These are phyloP conservation scores for Drosophila carrolli DNA, from an alignment of 1,140 invertebrate genomes.

Conservation along the genomic window DNA sequence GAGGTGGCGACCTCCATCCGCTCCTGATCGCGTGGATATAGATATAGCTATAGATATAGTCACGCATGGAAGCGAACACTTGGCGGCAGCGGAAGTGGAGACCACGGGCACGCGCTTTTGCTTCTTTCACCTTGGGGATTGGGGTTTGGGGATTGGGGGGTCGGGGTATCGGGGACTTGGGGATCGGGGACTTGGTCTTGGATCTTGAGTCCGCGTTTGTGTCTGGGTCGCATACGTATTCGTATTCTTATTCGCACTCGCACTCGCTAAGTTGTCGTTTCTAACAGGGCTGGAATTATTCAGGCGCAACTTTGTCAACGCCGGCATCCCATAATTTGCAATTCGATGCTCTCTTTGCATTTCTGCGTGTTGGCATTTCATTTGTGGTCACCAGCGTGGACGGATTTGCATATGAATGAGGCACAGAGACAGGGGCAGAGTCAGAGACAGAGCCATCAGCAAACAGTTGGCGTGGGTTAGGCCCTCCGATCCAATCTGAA, in stretches of 20 bases:
- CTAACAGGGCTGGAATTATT: slow-evolving; percentile 54
- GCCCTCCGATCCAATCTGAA: slow-evolving; percentile 18
- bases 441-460: slow-evolving; percentile 15
- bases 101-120: slow-evolving; percentile 68
- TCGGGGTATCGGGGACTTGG: neutral
- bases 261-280: slow-evolving; percentile 16
- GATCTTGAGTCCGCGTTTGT: slow-evolving; percentile 2
- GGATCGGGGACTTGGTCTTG: slow-evolving; percentile 3
- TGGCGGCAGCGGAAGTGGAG: slow-evolving; percentile 68
- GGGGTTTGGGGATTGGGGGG: neutral
- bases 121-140: slow-evolving; percentile 31
- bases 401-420: slow-evolving; percentile 81
- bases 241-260: slow-evolving; percentile 15
- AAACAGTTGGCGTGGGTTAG: slow-evolving; percentile 26
- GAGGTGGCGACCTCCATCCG: slow-evolving; percentile 34
- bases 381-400: slow-evolving; percentile 65
- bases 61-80: slow-evolving; percentile 65
- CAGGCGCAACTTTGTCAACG: slow-evolving; percentile 60
- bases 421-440: slow-evolving; percentile 15
- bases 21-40: slow-evolving; percentile 50
- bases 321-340: slow-evolving; percentile 66
- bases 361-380: slow-evolving; percentile 83
- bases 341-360: slow-evolving; percentile 82
- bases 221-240: slow-evolving; percentile 33
- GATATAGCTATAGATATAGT: slow-evolving; percentile 29